phyloP scores from a whole-genome alignment of 1,140 invertebrate genomes.

The Drosophila auraria region DNA sequence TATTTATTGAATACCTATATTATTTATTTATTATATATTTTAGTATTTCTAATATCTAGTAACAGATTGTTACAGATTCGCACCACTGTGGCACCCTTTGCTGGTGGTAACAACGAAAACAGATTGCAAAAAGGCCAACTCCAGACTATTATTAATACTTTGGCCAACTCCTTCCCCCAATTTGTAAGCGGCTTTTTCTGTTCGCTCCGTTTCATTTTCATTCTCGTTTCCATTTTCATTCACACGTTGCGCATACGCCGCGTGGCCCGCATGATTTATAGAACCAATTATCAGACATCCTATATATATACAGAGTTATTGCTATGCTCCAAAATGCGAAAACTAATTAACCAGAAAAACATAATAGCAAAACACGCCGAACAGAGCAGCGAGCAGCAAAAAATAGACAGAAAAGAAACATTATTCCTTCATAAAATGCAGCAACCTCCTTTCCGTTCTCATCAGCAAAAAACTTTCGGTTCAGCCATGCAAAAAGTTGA shows the following conservation, averaged over 20 bases:
- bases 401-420: not conserved
- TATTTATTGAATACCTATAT: too few species aligned
- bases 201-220: slow-evolving; percentile 12
- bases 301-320: slow-evolving; percentile 12
- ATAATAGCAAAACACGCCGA: slow-evolving; percentile 7
- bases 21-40: too few species aligned
- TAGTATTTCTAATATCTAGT: too few species aligned
- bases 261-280: slow-evolving; percentile 25
- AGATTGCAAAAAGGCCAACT: slow-evolving; percentile 28
- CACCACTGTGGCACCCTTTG: not conserved
- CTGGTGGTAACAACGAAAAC: slow-evolving; percentile 27
- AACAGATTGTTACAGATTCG: not conserved
- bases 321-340: slow-evolving; percentile 18
- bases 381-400: not conserved
- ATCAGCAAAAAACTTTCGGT: slow-evolving; percentile 10
- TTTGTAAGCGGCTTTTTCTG: slow-evolving; percentile 21
- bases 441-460: not conserved
- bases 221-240: slow-evolving; percentile 19
- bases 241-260: slow-evolving; percentile 34
- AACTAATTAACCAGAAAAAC: slow-evolving; percentile 37
- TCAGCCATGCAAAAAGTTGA: slow-evolving; percentile 32
- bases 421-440: slow-evolving; percentile 18
- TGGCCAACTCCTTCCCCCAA: slow-evolving; percentile 6
- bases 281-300: slow-evolving; percentile 25
- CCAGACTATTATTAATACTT: slow-evolving; percentile 35